Conservation (phyloP, 30 jellyfish, hydroid and myxozoan species). For the Hydra vulgaris region DNA sequence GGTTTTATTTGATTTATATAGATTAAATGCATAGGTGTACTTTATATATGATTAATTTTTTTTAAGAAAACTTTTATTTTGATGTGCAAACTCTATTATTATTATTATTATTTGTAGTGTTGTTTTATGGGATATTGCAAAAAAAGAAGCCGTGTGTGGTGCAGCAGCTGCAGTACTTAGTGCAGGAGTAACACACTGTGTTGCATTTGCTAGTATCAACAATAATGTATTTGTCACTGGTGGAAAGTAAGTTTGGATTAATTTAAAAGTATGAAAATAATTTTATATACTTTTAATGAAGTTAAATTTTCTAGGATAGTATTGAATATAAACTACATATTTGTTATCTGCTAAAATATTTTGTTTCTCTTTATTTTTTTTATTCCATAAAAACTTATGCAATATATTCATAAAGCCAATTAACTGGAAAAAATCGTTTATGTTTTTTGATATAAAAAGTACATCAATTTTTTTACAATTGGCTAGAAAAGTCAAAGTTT, state of each 20-base stretch:
- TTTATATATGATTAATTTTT: neutral
- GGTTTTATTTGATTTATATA: slow-evolving; percentile 31
- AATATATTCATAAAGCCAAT: no score
- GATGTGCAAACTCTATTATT: neutral
- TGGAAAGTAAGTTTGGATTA: slow-evolving; percentile 88
- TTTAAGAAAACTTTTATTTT: neutral
- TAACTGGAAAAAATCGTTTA: no score
- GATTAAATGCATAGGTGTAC: neutral
- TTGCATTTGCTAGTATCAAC: slow-evolving; percentile 74
- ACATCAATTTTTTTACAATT: no score
- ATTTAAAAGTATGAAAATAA: no score
- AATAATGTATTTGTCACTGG: slow-evolving; percentile 83
- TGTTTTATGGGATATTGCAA: slow-evolving; percentile 72
- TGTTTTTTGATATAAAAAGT: no score
- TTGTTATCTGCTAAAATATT: no score
- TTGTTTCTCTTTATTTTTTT: no score
- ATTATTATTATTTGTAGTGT: slow-evolving; percentile 35
- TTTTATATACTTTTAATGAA: neutral
- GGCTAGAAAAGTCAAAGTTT: no score
- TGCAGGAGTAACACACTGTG: slow-evolving; percentile 94
- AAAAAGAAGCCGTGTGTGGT: slow-evolving; percentile 90
- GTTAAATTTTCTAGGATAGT: neutral
- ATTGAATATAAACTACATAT: no score
- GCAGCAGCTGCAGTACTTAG: slow-evolving; percentile 98
- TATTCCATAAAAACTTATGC: no score